A percentile compares a stretch with the other conserved stretches of the same genome.
Evolutionary conservation across 2,888 invertebrate genomes (phyloP).

Genomic region (Drosophila lutescens): DNA sequence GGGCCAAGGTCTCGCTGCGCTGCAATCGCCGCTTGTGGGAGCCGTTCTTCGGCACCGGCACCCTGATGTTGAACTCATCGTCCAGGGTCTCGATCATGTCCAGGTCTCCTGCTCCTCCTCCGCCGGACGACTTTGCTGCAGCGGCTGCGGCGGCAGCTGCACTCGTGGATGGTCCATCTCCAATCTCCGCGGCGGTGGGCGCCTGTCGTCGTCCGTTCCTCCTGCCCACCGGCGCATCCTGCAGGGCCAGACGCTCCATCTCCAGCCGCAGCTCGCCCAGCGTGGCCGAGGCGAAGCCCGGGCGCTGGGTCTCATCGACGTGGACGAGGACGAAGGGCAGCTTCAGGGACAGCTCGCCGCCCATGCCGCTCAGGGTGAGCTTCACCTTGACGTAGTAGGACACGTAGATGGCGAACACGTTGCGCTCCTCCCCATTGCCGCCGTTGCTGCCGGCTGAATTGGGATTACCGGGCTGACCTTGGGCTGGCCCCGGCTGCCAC

Average conservation of each 20-base stretch:
- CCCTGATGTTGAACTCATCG: constrained; percentile 73
- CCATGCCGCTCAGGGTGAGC: constrained; percentile 91
- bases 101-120: constrained; percentile 33
- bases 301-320: constrained; percentile 76
- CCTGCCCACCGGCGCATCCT: constrained; percentile 74
- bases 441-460: background rate
- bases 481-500: constrained; percentile 12
- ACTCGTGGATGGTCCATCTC: constrained; percentile 69
- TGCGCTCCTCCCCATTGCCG: constrained; percentile 87
- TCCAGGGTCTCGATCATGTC: constrained; percentile 77
- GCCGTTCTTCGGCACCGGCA: constrained; percentile 5
- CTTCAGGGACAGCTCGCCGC: constrained; percentile 91
- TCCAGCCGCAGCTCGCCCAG: constrained; percentile 60
- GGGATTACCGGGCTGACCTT: background rate
- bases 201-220: constrained; percentile 44
- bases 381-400: constrained; percentile 96
- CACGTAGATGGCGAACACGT: constrained; percentile 95
- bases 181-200: constrained; percentile 21
- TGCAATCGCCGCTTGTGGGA: constrained; percentile 70
- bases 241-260: constrained; percentile 70
- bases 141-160: constrained; percentile 60
- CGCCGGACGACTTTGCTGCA: background rate
- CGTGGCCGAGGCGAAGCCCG: constrained; percentile 54
- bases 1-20: constrained; percentile 81
- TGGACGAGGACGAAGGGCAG: constrained; percentile 92